Evolutionary conservation across 2,113 vertebrate species (phyloP).

Genomic region (Eubucco bourcierii): DNA sequence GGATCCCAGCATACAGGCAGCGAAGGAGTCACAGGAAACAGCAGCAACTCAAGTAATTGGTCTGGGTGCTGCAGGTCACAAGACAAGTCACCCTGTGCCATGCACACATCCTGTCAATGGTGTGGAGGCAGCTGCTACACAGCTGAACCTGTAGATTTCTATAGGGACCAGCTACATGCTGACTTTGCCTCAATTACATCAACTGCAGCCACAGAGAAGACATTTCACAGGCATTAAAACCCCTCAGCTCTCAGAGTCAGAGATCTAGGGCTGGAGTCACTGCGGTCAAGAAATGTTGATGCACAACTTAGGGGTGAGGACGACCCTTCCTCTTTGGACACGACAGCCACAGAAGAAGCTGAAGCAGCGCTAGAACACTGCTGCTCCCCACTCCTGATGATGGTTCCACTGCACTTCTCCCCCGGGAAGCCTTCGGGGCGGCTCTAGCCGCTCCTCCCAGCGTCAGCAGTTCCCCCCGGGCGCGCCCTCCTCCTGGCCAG

Average conservation of each 20-base stretch:
- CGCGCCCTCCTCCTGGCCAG: neutral
- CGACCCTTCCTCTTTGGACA: neutral
- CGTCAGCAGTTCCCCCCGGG: neutral
- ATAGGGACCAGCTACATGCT: accelerated
- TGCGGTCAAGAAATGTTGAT: neutral
- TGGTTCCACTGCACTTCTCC: too few species aligned
- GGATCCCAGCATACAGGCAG: neutral
- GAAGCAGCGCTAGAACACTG: neutral
- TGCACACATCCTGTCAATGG: neutral
- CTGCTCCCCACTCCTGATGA: neutral
- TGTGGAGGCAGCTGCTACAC: neutral
- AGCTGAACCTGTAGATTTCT: neutral
- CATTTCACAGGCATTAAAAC: neutral
- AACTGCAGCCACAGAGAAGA: neutral
- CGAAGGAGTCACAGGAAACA: neutral
- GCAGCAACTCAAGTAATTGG: neutral
- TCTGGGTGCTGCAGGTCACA: slow-evolving; percentile 13
- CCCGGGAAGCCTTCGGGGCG: neutral
- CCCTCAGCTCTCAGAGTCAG: neutral
- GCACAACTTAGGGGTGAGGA: too few species aligned
- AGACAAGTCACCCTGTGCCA: neutral
- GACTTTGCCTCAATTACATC: neutral
- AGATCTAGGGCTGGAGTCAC: neutral
- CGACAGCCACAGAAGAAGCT: neutral
- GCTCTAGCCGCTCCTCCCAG: neutral